Base-by-base conservation (phyloP, 2,797 vertebrate genomes). In the Chelonia mydas region DNA sequence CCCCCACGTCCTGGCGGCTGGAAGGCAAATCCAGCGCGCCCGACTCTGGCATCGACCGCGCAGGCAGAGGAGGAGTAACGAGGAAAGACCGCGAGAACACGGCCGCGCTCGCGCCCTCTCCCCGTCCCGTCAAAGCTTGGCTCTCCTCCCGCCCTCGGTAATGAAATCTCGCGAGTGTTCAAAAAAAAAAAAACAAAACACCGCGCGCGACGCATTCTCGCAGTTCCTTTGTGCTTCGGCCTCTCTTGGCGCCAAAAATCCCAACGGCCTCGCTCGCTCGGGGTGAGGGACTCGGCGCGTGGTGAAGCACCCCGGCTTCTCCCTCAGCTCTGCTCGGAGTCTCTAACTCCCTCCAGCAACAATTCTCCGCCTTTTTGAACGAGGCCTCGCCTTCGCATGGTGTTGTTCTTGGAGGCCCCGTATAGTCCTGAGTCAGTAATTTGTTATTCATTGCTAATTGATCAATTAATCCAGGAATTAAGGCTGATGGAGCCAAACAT, bases 31-130 rank as follows among this genome's bases (percentile, higher is more conserved):
- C 8, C 61, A n/a, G 31, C 61, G 33, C 61, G 33, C 33, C 65
- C 8, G 9, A 65, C 57, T 0, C 57, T 16, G 41, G 5, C 5
- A 41, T 41, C 41, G 41, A 41, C 41, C 41, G 41, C 61, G 33
- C 33, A n/a, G 2, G 5, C 10, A 7, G 2, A 2, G 6, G 7
- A 12, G 4, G 61, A 5, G 61, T 17, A n/a, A n/a, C 16, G 31
- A 17, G 15, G 16, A 65, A n/a, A 65, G 33, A 65, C 4, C 33
- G 61, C 61, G 61, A 65, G 61, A 65, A 65, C 13, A 65, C 16
- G 16, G 16, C 4, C 31, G 3, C 3, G 13, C 31, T 19, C 31
- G 33, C 33, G 61, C 8, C 7, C 7, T 9, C 61, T 8, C 13
- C 6, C 2, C 10, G 5, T 28, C 33, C 61, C 3, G 13, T 33